Conservation (phyloP, 1,140 invertebrate genomes). For the Drosophila kurseongensis region DNA sequence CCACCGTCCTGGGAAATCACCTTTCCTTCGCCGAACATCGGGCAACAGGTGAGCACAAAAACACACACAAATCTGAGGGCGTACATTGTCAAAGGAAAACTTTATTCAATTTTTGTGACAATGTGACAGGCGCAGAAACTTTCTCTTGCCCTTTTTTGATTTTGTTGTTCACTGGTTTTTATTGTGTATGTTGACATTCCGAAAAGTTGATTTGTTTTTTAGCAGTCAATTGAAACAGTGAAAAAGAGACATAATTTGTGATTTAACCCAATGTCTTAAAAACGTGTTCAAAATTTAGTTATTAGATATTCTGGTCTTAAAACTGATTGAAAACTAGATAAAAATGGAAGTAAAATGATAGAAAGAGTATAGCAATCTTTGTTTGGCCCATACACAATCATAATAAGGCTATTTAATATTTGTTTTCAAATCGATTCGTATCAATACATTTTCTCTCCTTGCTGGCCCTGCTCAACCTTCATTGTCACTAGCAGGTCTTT, state of each 20-base stretch:
- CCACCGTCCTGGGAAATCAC: background rate
- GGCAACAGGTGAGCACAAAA: slow-evolving; percentile 44
- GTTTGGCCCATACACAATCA: too few species aligned
- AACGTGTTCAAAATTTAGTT: too few species aligned
- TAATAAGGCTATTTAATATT: too few species aligned
- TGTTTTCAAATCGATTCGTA: too few species aligned
- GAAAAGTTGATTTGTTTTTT: slow-evolving; percentile 20
- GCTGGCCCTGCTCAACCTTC: background rate
- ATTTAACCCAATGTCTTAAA: too few species aligned
- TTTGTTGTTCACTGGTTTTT: background rate
- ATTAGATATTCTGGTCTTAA: too few species aligned
- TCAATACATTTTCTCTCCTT: too few species aligned
- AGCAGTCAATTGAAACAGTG: slow-evolving; percentile 1
- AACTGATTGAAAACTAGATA: too few species aligned
- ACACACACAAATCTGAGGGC: slow-evolving; percentile 5
- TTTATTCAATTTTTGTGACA: slow-evolving; percentile 67
- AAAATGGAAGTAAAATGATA: too few species aligned
- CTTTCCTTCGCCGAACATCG: background rate
- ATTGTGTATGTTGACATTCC: slow-evolving; percentile 15
- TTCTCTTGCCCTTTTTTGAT: slow-evolving; percentile 33
- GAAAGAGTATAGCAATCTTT: too few species aligned
- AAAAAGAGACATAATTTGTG: background rate
- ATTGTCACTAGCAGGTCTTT: slow-evolving; percentile 8
- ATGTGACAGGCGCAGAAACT: slow-evolving; percentile 56
- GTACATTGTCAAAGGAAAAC: slow-evolving; percentile 56